Base-by-base conservation (phyloP, 2,797 vertebrate genomes). In the Poecilia picta region DNA sequence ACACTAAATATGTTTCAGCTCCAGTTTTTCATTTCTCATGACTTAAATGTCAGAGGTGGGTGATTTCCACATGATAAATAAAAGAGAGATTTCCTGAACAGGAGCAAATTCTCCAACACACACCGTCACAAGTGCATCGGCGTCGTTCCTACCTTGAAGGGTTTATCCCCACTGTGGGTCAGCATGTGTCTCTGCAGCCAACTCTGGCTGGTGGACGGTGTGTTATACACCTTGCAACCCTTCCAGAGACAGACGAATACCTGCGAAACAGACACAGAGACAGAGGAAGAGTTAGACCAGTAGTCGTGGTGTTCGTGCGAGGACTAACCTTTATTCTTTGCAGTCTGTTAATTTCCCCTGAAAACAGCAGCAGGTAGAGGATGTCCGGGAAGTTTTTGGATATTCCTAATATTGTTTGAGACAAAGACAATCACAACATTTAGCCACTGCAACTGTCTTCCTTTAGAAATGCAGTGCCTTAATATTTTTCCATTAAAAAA, bases 181-280 rank as follows among this genome's bases (percentile, higher is more conserved):
- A 99, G 88, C 98, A 99, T 99, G 95, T 99, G 98, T 90, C 98
- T 97, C 96, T 99, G 98, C 71, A 99, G 95, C 98, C 98, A 99
- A 87, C 98, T 99, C 89, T 99, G 98, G 93, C 98, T 99, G 90
- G 98, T 99, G 78, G 98, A 99, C 0, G 98, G 98, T 0, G 97
- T 99, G 93, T 99, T 99, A 90, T 99, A 99, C 33, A 99, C 98
- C 92, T 99, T 99, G 87, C 98, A 99, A 85, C 98, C 97, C 83
- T 99, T 99, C 98, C 98, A 99, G 78, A 99, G 96, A 95, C 98
- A 99, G 92, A 99, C 97, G 92, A 98, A 99, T 49, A 99, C 98
- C 98, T 99, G 93, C 6, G 12, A 47, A 66, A 62, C 43, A 10
- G 12, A 77, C 39, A 66, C 31, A 79, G 7, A 20, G 28, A 77